phyloP scores from a whole-genome alignment of 2,113 vertebrate species.

The Oophaga pumilio region DNA sequence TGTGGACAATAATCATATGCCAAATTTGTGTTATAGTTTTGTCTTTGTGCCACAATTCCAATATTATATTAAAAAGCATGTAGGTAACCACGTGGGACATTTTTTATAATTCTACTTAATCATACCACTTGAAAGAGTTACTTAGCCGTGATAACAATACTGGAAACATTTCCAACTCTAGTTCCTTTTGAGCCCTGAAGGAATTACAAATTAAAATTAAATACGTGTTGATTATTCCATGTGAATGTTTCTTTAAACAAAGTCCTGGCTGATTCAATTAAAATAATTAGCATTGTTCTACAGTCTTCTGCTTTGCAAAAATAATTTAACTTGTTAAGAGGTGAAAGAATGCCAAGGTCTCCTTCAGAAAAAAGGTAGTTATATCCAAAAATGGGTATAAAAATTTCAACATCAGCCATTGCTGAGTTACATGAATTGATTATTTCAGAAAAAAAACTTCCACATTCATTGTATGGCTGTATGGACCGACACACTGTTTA shows the following conservation, averaged over 20 bases:
- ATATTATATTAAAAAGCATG: constrained; percentile 21
- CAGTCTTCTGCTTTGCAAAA: too few species aligned
- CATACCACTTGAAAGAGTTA: not conserved
- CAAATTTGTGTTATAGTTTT: not conserved
- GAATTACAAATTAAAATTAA: constrained; percentile 19
- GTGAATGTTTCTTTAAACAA: constrained; percentile 46
- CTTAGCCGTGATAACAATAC: constrained; percentile 41
- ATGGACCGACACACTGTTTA: too few species aligned
- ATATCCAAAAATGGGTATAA: not conserved
- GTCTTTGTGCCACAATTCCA: not conserved
- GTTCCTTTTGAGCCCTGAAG: constrained; percentile 6
- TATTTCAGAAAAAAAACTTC: not conserved
- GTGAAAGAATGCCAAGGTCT: not conserved
- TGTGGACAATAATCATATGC: not conserved
- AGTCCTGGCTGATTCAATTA: constrained; percentile 52
- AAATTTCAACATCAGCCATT: not conserved
- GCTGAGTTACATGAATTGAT: not conserved
- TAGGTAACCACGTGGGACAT: constrained; percentile 5
- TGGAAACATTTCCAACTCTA: constrained; percentile 18
- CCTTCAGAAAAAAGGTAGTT: not conserved
- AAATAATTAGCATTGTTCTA: constrained; percentile 50
- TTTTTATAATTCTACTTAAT: constrained; percentile 2
- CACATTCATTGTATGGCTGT: too few species aligned
- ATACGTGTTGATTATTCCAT: constrained; percentile 49
- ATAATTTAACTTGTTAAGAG: not conserved